Evolutionary conservation across 1,140 invertebrate genomes (phyloP).

Genomic region (Drosophila cardini): DNA sequence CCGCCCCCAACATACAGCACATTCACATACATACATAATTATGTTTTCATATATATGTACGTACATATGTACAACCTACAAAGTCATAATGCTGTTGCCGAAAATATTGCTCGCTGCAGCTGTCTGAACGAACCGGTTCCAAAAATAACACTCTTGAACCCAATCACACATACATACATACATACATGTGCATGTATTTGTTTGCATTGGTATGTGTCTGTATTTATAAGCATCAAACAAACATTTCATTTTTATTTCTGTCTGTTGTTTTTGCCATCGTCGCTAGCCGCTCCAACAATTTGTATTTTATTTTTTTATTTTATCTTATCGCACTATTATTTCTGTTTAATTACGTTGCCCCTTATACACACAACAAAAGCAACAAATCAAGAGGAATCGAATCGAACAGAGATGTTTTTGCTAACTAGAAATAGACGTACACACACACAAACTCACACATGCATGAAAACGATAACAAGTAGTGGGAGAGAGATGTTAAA

Average conservation of each 20-base stretch:
- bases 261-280: constrained; percentile 10
- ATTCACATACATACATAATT: no score
- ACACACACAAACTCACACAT: constrained; percentile 1
- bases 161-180: constrained; percentile 16
- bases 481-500: constrained; percentile 6
- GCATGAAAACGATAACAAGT: constrained; percentile 1
- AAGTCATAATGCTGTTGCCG: constrained; percentile 20
- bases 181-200: constrained; percentile 6
- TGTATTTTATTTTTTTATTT: constrained; percentile 42
- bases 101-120: constrained; percentile 60
- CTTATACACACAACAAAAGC: constrained; percentile 21
- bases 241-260: constrained; percentile 57
- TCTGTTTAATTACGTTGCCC: constrained; percentile 35
- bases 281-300: constrained; percentile 26
- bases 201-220: neutral
- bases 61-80: constrained; percentile 4
- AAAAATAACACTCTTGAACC: constrained; percentile 60
- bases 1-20: constrained; percentile 29
- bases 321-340: constrained; percentile 68
- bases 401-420: constrained; percentile 20
- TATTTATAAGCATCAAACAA: constrained; percentile 19
- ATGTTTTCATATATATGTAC: neutral
- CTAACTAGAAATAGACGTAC: constrained; percentile 9
- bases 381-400: constrained; percentile 38
- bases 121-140: constrained; percentile 64